Conservation (phyloP, 2,113 vertebrate species). For the Mustelus asterias region DNA sequence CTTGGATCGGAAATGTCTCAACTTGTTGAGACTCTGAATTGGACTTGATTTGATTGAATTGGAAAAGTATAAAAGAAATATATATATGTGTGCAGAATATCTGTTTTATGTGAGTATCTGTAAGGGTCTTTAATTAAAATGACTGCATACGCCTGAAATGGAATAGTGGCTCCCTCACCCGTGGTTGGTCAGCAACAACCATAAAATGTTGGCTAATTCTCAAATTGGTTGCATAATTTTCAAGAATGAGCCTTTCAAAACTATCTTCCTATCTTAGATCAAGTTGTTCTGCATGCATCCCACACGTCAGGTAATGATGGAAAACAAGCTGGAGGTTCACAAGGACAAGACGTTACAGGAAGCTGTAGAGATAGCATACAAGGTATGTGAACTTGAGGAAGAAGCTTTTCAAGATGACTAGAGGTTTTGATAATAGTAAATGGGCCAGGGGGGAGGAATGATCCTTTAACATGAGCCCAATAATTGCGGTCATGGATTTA, state of each 20-base stretch:
- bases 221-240: neutral
- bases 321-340: conserved; percentile 95
- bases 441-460: neutral
- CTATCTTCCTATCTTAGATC: conserved; percentile 61
- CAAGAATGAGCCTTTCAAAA: neutral
- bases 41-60: too few relatives aligned
- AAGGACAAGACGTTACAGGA: conserved; percentile 91
- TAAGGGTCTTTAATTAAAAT: neutral
- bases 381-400: conserved; percentile 57
- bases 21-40: too few relatives aligned
- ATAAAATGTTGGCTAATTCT: neutral
- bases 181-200: neutral
- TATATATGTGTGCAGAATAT: neutral
- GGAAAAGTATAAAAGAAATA: too few relatives aligned
- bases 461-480: neutral
- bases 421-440: neutral
- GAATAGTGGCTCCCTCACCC: too few relatives aligned
- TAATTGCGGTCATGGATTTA: neutral
- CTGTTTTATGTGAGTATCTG: neutral
- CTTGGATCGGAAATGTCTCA: too few relatives aligned
- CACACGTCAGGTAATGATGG: conserved; percentile 87
- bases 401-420: neutral
- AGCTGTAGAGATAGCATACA: conserved; percentile 88
- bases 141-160: neutral
- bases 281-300: conserved; percentile 97